These are phyloP conservation scores for Beris chalybata DNA, from an alignment of 2,888 invertebrate species.

Conservation along the genomic window DNA sequence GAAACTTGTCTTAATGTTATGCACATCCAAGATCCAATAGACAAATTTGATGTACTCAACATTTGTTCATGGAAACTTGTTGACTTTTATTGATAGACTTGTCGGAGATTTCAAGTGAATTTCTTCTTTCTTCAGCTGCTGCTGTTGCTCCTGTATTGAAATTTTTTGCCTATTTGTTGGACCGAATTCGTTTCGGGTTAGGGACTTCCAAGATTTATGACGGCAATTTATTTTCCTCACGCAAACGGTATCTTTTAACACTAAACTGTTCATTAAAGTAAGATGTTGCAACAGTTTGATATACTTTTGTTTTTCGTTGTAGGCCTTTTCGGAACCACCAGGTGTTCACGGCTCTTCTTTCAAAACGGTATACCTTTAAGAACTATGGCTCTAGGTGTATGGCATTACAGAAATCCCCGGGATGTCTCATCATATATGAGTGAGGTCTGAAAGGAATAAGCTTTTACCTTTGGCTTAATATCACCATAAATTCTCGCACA, in stretches of 20 bases:
- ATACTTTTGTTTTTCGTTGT: background rate
- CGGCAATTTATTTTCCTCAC: constrained; percentile 30
- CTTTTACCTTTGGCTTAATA: constrained; percentile 13
- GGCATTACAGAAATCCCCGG: constrained; percentile 15
- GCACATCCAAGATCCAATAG: too few species aligned
- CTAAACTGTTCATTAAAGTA: constrained; percentile 16
- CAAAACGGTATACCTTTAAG: constrained; percentile 2
- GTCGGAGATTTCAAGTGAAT: constrained; percentile 7
- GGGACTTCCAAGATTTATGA: constrained; percentile 28
- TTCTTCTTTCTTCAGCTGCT: background rate
- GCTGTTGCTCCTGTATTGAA: too few species aligned
- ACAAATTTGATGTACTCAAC: too few species aligned
- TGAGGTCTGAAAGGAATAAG: constrained; percentile 4
- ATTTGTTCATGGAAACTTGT: constrained; percentile 31
- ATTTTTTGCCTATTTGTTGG: too few species aligned
- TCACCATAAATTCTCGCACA: constrained; percentile 13
- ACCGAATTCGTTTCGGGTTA: background rate
- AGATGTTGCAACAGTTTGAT: constrained; percentile 7
- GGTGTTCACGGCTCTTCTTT: constrained; percentile 7
- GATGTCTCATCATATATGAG: constrained; percentile 20
- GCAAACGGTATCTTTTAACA: constrained; percentile 16
- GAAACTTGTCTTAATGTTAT: too few species aligned
- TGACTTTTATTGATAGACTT: constrained; percentile 35
- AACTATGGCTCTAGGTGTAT: background rate
- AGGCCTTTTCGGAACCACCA: constrained; percentile 5